Percentiles rank a stretch among this genome's conserved stretches.
These are phyloP conservation scores for Mesorhabditis sp. DNA, from an alignment of 2,888 invertebrate species.

Conservation along the genomic window DNA sequence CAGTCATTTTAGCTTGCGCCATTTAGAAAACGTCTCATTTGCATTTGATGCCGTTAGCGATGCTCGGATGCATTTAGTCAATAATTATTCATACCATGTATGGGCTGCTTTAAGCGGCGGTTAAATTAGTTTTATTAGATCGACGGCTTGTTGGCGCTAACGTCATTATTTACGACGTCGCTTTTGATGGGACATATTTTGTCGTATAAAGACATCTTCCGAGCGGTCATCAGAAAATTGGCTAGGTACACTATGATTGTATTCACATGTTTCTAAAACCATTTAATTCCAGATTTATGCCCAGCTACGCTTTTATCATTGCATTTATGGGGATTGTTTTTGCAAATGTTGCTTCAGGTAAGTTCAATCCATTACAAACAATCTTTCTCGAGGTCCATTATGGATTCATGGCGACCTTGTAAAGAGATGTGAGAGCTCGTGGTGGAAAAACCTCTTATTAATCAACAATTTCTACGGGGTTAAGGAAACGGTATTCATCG, in stretches of 20 bases:
- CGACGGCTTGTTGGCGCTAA: conserved; percentile 47
- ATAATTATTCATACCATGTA: conserved; percentile 45
- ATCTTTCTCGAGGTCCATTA: too few relatives aligned
- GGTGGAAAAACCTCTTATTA: conserved; percentile 56
- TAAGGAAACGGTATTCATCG: conserved; percentile 39
- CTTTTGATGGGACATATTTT: conserved; percentile 28
- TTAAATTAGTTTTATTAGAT: conserved; percentile 12
- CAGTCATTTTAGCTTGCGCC: neutral
- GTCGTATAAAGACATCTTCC: conserved; percentile 12
- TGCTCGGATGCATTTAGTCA: conserved; percentile 40
- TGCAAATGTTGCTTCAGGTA: conserved; percentile 11
- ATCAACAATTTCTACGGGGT: conserved; percentile 54
- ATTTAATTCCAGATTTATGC: conserved; percentile 43
- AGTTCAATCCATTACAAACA: too few relatives aligned
- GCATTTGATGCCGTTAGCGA: conserved; percentile 40
- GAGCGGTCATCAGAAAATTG: conserved; percentile 22
- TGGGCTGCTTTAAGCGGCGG: conserved; percentile 14
- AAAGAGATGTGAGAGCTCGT: conserved; percentile 42
- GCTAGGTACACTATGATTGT: conserved; percentile 15
- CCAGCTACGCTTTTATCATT: conserved; percentile 45
- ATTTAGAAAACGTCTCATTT: conserved; percentile 52
- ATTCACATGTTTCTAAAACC: neutral
- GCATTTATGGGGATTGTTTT: conserved; percentile 45
- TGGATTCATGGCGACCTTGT: conserved; percentile 52
- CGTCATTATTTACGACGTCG: conserved; percentile 42